Evolutionary conservation across 2,888 invertebrate genomes (phyloP), one percentile per base, ranked within the genome.

Genomic region (Acronicta aceris): DNA sequence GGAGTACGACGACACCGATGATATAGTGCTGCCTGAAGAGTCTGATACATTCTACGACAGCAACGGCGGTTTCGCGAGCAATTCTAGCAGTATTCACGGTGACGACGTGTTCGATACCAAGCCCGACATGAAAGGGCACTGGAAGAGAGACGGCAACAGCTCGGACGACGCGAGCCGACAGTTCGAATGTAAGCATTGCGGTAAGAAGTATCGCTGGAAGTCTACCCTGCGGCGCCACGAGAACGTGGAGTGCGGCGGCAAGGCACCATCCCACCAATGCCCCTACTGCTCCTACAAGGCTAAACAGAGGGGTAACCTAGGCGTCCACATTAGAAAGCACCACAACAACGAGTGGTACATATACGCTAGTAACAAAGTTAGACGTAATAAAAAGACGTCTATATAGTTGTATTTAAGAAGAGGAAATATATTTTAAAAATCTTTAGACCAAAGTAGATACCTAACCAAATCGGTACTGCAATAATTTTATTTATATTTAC

Each of bases 151-250:
- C 81, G 89, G 86, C 55, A 86, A 81, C 82, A 78, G 85, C 76
- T 87, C 88, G 82, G 92, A 95, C 84, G 96, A 95, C 81, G 94
- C 95, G 33, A 91, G 92, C 76, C 91, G 96, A 5, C 96, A 96
- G 83, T 97, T 97, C 89, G 96, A 97, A 50, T 98, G 98, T 84
- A 95, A 97, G 52, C 97, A 97, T 86, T 98, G 98, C 91, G 97
- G 98, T 70, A 98, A 98, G 89, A 96, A 96, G 74, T 98, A 98
- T 89, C 96, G 97, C 81, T 98, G 98, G 97, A 98, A 97, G 92
- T 97, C 97, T 51, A 97, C 97, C 63, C 95, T 97, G 95, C 95
- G 97, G 12, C 96, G 97, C 5, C 98, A 98, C 92, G 97, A 97
- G 90, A 97, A 96, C 93, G 97, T 97, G 67, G 97, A 97, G 90